Base-by-base conservation (phyloP, 2,113 vertebrate species). In the Hemichromis elongatus region DNA sequence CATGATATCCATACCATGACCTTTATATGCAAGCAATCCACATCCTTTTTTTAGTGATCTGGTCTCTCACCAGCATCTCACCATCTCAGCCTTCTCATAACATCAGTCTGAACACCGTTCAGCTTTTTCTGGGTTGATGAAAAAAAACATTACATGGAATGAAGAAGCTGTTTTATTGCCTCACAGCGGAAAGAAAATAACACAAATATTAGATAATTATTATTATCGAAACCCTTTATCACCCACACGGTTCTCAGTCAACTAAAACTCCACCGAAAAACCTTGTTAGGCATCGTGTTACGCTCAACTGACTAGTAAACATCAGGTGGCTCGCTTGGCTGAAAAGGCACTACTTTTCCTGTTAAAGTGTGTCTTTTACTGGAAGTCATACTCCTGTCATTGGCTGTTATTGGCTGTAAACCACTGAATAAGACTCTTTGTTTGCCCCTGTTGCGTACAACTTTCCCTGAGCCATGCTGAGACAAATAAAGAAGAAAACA, bases 1-100 rank as follows among this genome's bases (percentile, higher is more conserved):
- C 93, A 95, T 94, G 81, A 86, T 78, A 81, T 91, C 80, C 94
- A 94, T 94, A 91, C 82, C 89, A 91, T 92, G 70, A 88, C 56
- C 73, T 90, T 83, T 66, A 85, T 88, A 90, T 84, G 79, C 89
- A 84, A 90, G 86, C 90, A 80, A 82, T 90, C 93, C 91, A 89
- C 88, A 83, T 59, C 81, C 63, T 86, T 57, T 79, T 42, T 87
- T 77, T 42, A 89, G 90, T 85, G 85, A 92, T 80, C 85, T 75
- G 84, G 79, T 88, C 45, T 89, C 84, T 92, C 93, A 89, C 92
- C 90, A 81, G 86, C 94, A 93, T 94, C 80, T 88, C 88, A 81
- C 86, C 94, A 94, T 94, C 88, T 86, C 92, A 84, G 63, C 80
- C 85, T 90, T 40, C 21, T 86, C 93, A 94, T 92, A 56, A 91